Base-by-base conservation (phyloP, 2,888 invertebrate species). In the Arctia plantaginis region DNA sequence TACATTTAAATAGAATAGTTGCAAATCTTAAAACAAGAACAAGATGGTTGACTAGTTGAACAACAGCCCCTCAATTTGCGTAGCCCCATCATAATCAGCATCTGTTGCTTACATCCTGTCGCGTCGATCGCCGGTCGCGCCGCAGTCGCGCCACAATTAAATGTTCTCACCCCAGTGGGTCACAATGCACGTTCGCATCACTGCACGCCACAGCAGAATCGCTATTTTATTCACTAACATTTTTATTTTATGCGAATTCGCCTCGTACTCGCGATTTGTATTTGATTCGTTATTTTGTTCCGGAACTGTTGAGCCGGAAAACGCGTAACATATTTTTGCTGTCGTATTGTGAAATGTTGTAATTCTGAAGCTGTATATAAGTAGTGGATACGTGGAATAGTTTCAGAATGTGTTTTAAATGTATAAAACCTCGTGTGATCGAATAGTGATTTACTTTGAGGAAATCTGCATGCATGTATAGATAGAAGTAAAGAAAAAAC, bases 111-210 rank as follows among this genome's bases (percentile, higher is more conserved):
- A 75, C 78, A 80, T 78, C 78, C 77, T 73, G 77, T 59, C 72
- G 73, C 44, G 72, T 73, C 78, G 80, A 71, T 47, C 73, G 74
- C 71, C 73, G 74, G 72, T 62, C 72, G 79, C 71, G 79, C 71
- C 69, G 51, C 66, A 69, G 72, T 78, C 83, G 81, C 82, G 86
- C 91, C 91, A 90, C 95, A 95, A 95, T 95, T 95, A 95, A 95
- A 95, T 94, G 91, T 92, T 89, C 91, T 91, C 95, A 91, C 91
- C 84, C 91, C 89, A 88, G 69, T 91, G 91, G 81, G 78, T 92
- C 90, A 87, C 88, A 95, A 95, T 94, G 85, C 81, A 82, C 72
- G 80, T 86, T 89, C 90, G 90, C 92, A 89, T 88, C 91, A 84
- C 76, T 86, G 88, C 89, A 84, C 83, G 80, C 84, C 78, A 69